phyloP scores from a whole-genome alignment of 2,113 vertebrate genomes.

The Ancistrus triradiatus region DNA sequence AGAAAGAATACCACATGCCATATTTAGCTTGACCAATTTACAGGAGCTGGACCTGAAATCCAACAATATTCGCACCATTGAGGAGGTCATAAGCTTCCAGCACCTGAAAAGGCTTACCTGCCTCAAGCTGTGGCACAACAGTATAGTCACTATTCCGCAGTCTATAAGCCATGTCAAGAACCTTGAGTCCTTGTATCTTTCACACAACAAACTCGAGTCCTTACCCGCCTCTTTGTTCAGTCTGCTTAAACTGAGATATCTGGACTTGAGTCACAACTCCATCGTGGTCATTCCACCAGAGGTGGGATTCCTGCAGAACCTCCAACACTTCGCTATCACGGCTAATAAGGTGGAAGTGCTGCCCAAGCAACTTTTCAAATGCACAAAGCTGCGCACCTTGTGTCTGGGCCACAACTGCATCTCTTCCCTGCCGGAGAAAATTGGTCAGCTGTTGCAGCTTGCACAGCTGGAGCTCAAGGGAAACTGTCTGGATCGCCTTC shows the following conservation, averaged over 20 bases:
- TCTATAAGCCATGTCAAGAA: conserved; percentile 93
- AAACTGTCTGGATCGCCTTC: conserved; percentile 92
- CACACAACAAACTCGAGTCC: conserved; percentile 94
- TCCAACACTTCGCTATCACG: conserved; percentile 89
- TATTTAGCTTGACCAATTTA: conserved; percentile 94
- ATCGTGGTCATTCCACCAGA: conserved; percentile 82
- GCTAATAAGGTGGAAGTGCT: conserved; percentile 89
- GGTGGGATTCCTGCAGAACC: conserved; percentile 87
- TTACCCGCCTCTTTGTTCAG: conserved; percentile 84
- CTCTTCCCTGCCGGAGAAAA: conserved; percentile 82
- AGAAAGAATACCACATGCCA: conserved; percentile 94
- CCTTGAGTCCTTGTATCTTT: conserved; percentile 90
- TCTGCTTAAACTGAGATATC: conserved; percentile 89
- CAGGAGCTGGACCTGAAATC: conserved; percentile 96
- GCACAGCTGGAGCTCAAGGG: conserved; percentile 92
- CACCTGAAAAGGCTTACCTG: conserved; percentile 93
- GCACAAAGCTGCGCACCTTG: conserved; percentile 87
- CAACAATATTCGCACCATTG: conserved; percentile 96
- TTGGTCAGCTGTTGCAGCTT: conserved; percentile 86
- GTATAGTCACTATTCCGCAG: conserved; percentile 89
- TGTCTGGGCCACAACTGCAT: conserved; percentile 91
- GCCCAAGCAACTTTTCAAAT: conserved; percentile 95
- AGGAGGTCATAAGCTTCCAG: conserved; percentile 98
- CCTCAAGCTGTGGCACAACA: conserved; percentile 98
- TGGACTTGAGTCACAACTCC: conserved; percentile 91